Conservation (phyloP, 2,113 vertebrate species). For the Cranoglanis bouderius region DNA sequence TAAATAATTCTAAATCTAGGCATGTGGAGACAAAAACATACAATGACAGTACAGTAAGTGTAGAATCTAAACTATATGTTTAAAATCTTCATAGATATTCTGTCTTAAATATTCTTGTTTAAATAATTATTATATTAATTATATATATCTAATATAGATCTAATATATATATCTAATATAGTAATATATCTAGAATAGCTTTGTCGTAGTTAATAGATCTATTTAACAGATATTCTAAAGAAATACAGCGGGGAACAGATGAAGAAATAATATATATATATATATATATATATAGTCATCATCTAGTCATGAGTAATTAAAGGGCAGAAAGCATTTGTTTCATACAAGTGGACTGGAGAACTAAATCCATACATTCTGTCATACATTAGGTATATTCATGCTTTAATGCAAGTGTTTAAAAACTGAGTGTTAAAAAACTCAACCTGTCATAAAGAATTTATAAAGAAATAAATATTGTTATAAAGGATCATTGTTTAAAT, state of each 20-base stretch:
- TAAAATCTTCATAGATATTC: neutral
- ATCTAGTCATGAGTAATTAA: neutral
- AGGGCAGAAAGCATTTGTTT: neutral
- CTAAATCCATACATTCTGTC: slow-evolving; percentile 10
- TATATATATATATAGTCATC: neutral
- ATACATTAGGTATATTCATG: neutral
- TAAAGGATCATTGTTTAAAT: neutral
- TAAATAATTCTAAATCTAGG: neutral
- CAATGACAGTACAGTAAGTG: neutral
- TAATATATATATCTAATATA: no score
- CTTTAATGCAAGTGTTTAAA: slow-evolving; percentile 11
- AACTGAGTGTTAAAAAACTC: neutral
- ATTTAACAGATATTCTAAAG: neutral
- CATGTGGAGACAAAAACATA: neutral
- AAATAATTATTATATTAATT: neutral
- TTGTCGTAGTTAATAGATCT: neutral
- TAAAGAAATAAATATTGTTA: neutral
- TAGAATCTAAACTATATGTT: neutral
- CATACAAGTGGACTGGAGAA: neutral
- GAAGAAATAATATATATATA: no score
- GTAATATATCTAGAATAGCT: neutral
- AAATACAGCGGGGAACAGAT: neutral
- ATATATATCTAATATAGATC: no score
- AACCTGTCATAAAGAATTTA: slow-evolving; percentile 5
- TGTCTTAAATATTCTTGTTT: neutral